A percentile compares a stretch with the other conserved stretches of the same genome.
Conservation (phyloP, 2,113 vertebrate genomes). For the Ceratotherium simum region DNA sequence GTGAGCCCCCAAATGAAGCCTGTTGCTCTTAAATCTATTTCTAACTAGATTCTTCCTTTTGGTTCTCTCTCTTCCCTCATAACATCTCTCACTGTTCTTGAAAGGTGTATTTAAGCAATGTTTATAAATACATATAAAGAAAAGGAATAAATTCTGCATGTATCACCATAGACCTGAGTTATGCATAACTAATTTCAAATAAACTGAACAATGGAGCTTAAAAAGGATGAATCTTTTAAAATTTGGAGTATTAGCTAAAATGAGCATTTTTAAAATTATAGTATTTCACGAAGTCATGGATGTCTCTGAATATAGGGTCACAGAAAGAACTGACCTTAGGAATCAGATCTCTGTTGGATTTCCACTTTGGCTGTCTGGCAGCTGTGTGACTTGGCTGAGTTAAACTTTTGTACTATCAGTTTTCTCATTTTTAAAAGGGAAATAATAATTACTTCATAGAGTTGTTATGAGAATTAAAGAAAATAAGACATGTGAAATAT, state of each 20-base stretch:
- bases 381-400: background rate
- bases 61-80: background rate
- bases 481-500: background rate
- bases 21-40: background rate
- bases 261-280: background rate
- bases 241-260: background rate
- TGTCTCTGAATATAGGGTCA: background rate
- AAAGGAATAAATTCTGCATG: background rate
- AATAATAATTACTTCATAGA: background rate
- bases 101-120: background rate
- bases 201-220: slow-evolving; percentile 15
- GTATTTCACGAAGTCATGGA: background rate
- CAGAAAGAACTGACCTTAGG: background rate
- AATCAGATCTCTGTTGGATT: background rate
- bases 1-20: background rate
- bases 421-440: slow-evolving; percentile 11
- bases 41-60: background rate
- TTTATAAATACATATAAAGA: background rate
- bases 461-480: background rate
- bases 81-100: background rate
- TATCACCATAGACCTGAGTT: background rate
- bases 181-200: background rate
- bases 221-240: slow-evolving; percentile 20
- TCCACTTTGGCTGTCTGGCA: background rate
- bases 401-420: background rate